Base-by-base conservation (phyloP, 2,113 vertebrate genomes). In the Parus major region DNA sequence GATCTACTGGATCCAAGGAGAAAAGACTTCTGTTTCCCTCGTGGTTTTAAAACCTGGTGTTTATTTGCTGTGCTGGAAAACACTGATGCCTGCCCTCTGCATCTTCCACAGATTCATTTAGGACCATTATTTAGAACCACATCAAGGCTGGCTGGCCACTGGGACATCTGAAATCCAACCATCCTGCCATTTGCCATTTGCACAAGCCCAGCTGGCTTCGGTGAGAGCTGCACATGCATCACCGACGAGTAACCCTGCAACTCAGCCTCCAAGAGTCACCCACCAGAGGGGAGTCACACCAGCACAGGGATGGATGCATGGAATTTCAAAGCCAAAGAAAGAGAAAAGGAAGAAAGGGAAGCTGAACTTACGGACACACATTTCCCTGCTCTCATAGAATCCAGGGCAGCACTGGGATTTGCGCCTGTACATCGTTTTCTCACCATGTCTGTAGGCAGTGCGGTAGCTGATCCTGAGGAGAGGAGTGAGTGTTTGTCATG, bases 351-450 rank as follows among this genome's bases (percentile, higher is more conserved):
- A 15, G 5, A 28, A 36, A 31, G 35, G 39, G 73, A 49, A 63
- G 53, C 3, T 90, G 57, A 89, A 99, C 99, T 99, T 98, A 99
- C 99, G 99, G 94, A 99, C 97, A 98, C 99, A 99, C 93, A 98
- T 98, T 77, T 99, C 99, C 59, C 97, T 98, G 86, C 98, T 98
- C 96, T 99, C 99, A 42, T 98, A 98, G 98, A 99, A 99, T 70
- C 99, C 99, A 8, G 99, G 99, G 79, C 99, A 99, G 95, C 99
- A 99, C 97, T 99, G 99, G 36, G 99, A 99, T 96, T 99, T 99
- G 75, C 99, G 98, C 24, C 99, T 97, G 71, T 99, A 99, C 99
- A 99, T 99, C 1, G 98, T 99, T 97, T 99, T 99, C 89, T 99
- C 98, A 78, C 99, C 99, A 73, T 99, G 98, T 35, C 99, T 99